Percentiles rank a stretch among this genome's conserved stretches.
Conservation (phyloP, 2,113 vertebrate species). For the Hyaena hyaena region DNA sequence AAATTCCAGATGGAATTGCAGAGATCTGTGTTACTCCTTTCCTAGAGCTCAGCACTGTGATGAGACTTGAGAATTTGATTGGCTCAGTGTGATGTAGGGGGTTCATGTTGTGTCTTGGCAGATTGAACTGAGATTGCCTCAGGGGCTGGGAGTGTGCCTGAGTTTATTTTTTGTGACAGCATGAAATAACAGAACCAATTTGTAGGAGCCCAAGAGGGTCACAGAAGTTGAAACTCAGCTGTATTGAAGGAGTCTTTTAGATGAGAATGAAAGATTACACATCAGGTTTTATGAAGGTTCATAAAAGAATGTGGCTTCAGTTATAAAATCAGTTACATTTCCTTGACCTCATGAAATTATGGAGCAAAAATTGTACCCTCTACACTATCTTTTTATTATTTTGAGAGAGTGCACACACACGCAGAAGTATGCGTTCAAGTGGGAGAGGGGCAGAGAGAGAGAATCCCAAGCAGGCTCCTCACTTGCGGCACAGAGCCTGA, state of each 20-base stretch:
- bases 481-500: no score
- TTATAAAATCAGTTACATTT: constrained; percentile 21
- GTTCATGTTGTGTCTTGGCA: neutral
- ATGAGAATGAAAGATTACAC: neutral
- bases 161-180: constrained; percentile 11
- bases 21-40: neutral
- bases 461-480: no score
- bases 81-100: neutral
- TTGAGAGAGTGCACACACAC: no score
- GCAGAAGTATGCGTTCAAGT: no score
- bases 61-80: neutral
- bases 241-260: neutral
- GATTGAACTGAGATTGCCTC: neutral
- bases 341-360: neutral
- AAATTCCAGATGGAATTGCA: neutral
- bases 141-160: neutral
- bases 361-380: neutral
- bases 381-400: neutral
- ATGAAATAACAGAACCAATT: constrained; percentile 18
- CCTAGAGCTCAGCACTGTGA: neutral
- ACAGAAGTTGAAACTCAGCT: neutral
- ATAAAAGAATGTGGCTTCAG: neutral
- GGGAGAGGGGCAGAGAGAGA: no score
- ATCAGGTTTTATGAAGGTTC: neutral
- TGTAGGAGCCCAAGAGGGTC: neutral